Base-by-base conservation (phyloP, 2,888 invertebrate genomes). In the Candidula unifasciata region DNA sequence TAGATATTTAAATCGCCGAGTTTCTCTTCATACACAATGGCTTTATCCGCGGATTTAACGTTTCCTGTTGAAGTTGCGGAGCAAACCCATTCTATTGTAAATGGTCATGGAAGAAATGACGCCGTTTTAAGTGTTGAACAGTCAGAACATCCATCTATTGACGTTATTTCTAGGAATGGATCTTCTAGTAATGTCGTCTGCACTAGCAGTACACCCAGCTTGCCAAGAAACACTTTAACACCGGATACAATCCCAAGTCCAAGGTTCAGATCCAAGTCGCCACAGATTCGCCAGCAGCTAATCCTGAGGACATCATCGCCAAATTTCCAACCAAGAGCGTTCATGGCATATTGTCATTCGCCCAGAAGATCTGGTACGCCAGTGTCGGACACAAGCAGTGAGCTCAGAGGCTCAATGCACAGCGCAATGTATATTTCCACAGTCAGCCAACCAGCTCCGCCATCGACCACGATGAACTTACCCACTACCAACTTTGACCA, bases 281-380 rank as follows among this genome's bases (percentile, higher is more conserved):
- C 78, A 30, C 64, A 78, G 78, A 35, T 78, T 66, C 37, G 37
- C 8, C 60, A 66, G 37, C 78, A 78, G 66, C n/a, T 78, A 66
- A 60, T 78, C 2, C 37, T 78, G 37, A 64, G 66, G 16, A 78
- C 78, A 5, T 5, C 64, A n/a, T 78, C 78, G 37, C 60, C 64
- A 21, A 73, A 54, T 21, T 35, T 54, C 27, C 35, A 24, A 16
- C 69, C n/a, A 0, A 24, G 52, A 33, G 27, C 69, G 1, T 57
- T 68, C 27, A 82, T 66, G 37, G 37, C 37, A 2, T 35, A 60
- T n/a, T 37, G 64, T 13, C n/a, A 21, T 21, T 52, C 60, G n/a
- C 68, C 74, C 30, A 44, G 74, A 64, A 35, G 78, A 78, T 0
- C 24, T 16, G 64, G 35, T 13, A 54, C 35, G 35, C 64, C 78